phyloP scores from a whole-genome alignment of 2,113 vertebrate genomes.

The Myotis yumanensis region DNA sequence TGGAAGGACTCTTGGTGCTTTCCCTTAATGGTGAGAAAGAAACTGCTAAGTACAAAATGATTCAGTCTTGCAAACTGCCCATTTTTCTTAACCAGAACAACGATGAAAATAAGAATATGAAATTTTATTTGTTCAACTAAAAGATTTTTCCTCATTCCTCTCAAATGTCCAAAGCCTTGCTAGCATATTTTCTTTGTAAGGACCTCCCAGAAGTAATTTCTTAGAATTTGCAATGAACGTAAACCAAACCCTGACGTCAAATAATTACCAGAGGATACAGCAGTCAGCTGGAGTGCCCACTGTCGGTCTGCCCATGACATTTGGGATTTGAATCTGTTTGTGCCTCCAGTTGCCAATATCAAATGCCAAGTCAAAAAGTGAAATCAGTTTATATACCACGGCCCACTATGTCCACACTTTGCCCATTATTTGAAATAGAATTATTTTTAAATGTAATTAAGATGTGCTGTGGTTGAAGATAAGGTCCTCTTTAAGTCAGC shows the following conservation, averaged over 20 bases:
- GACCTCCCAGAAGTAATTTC: background rate
- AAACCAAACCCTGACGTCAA: slow-evolving; percentile 21
- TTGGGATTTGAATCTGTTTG: slow-evolving; percentile 42
- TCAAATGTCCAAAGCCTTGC: background rate
- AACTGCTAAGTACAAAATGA: background rate
- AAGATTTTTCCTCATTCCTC: background rate
- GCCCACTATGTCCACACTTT: background rate
- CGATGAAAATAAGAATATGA: background rate
- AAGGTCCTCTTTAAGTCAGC: background rate
- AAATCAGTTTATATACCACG: background rate
- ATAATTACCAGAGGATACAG: slow-evolving; percentile 26
- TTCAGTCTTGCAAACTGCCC: background rate
- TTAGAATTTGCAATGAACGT: background rate
- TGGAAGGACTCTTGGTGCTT: background rate
- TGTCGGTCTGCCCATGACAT: background rate
- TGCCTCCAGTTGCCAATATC: background rate
- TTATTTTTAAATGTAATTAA: background rate
- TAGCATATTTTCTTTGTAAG: slow-evolving; percentile 28
- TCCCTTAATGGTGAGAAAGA: background rate
- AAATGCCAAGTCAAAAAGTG: background rate
- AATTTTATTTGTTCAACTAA: slow-evolving; percentile 8
- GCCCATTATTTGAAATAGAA: slow-evolving; percentile 44
- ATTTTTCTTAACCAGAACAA: background rate
- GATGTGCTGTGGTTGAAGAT: background rate
- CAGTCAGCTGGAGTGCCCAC: background rate